Evolutionary conservation across 2,888 invertebrate genomes (phyloP), one percentile per base, ranked within the genome.

Genomic region (Pheosia gnoma): DNA sequence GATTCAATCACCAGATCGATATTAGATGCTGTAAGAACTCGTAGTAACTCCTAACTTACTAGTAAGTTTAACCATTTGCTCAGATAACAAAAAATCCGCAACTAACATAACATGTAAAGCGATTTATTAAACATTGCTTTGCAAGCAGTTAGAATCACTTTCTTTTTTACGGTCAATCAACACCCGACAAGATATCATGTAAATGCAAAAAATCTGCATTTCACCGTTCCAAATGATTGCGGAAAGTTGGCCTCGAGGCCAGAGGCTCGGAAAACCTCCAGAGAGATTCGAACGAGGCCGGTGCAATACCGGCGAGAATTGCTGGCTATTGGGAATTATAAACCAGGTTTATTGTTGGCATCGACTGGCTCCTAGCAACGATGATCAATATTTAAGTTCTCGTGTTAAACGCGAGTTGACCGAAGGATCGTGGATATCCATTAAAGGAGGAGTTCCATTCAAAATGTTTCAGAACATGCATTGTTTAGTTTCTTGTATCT

Each of bases 311-410:
- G 76, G 80, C 74, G 79, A 82, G 82, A 82, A 82, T 66, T 59
- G 65, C 69, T 72, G 64, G 68, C 72, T 78, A 86, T 86, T 79
- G 80, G 79, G 84, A 80, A 85, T 85, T 85, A 81, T 85, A 87
- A 88, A 88, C 86, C 83, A 87, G 86, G 87, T 86, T 85, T 85
- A 84, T 84, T 81, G 82, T 83, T 79, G 77, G 67, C 70, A 75
- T 71, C 65, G 66, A 66, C 72, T 68, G 66, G 72, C 82, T 82
- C 86, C 81, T 85, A 87, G 85, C 84, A 86, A 87, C 85, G 73
- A 76, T 79, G 81, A 84, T 84, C 83, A 80, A 84, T 84, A 79
- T 77, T 82, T 80, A 80, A 75, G 68, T 65, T 68, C 65, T 65
- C 66, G 61, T 65, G 74, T 70, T 75, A 80, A 78, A 73, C 67